Percentiles rank a stretch among this genome's conserved stretches.
phyloP scores from a whole-genome alignment of 2,113 vertebrate species.

The Dendropsophus ebraccatus region DNA sequence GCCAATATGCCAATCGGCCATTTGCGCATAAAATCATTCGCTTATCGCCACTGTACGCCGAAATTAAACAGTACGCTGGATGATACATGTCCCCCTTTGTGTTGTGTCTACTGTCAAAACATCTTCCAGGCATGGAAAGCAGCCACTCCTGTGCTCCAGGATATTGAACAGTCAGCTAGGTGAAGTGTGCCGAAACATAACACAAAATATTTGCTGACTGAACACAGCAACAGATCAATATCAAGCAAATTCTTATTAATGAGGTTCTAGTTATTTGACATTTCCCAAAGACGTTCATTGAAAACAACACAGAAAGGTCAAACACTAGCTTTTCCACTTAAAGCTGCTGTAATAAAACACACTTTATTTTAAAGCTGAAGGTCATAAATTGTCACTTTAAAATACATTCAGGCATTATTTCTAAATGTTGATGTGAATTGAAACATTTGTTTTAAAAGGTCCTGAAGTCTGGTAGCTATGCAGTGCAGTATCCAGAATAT shows the following conservation, averaged over 20 bases:
- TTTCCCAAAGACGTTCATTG: slow-evolving; percentile 63
- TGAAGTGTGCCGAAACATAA: slow-evolving; percentile 32
- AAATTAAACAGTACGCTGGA: too few relatives aligned
- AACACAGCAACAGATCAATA: slow-evolving; percentile 62
- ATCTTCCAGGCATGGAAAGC: neutral
- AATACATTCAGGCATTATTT: slow-evolving; percentile 57
- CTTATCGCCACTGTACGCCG: too few relatives aligned
- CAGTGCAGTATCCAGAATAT: neutral
- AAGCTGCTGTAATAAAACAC: slow-evolving; percentile 59
- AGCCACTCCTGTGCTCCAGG: neutral
- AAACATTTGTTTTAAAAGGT: slow-evolving; percentile 33
- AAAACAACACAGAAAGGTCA: slow-evolving; percentile 61
- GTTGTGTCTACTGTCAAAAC: slow-evolving; percentile 1
- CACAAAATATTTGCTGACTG: slow-evolving; percentile 59
- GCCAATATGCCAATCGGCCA: too few relatives aligned
- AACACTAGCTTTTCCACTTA: slow-evolving; percentile 55
- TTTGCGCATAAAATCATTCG: too few relatives aligned
- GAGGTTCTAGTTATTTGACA: slow-evolving; percentile 67
- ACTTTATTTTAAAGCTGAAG: slow-evolving; percentile 52
- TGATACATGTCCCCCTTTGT: too few relatives aligned
- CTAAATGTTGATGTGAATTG: slow-evolving; percentile 2
- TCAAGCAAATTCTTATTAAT: slow-evolving; percentile 65
- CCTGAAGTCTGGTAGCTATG: neutral
- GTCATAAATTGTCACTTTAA: slow-evolving; percentile 43
- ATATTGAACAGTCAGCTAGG: slow-evolving; percentile 27